Evolutionary conservation across 2,888 invertebrate genomes (phyloP).

Genomic region (Apodemia hepburni): DNA sequence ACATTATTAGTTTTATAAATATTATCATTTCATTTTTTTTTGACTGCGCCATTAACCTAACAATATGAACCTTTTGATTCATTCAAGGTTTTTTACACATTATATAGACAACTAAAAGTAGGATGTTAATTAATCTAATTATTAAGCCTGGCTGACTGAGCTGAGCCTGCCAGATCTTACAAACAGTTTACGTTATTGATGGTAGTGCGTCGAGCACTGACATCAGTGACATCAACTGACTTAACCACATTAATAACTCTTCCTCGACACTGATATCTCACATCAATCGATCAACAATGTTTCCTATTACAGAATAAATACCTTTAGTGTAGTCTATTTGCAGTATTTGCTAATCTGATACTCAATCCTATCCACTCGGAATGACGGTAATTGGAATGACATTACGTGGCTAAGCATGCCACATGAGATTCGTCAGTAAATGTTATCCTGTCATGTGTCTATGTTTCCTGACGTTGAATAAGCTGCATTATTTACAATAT

Average conservation of each 20-base stretch:
- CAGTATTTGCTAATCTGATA: not conserved
- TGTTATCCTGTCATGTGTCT: constrained; percentile 6
- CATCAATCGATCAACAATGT: not conserved
- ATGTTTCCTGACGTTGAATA: not conserved
- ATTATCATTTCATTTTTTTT: too few species aligned
- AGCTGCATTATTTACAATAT: not conserved
- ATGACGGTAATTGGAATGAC: constrained; percentile 14
- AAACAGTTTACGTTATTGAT: too few species aligned
- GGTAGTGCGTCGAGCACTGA: not conserved
- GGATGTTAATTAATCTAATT: too few species aligned
- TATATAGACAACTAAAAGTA: too few species aligned
- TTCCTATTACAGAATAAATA: not conserved
- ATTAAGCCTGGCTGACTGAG: too few species aligned
- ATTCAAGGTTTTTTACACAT: too few species aligned
- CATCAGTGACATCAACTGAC: not conserved
- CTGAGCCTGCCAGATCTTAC: too few species aligned
- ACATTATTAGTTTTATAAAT: too few species aligned
- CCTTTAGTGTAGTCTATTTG: not conserved
- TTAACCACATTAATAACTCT: not conserved
- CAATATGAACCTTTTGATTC: too few species aligned
- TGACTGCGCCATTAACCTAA: too few species aligned
- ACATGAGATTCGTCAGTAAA: constrained; percentile 11
- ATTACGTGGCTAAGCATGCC: constrained; percentile 15
- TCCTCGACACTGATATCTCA: not conserved
- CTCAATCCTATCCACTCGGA: not conserved